These are phyloP conservation scores for Cnemophilus loriae DNA, from an alignment of 2,113 vertebrate genomes.

Conservation along the genomic window DNA sequence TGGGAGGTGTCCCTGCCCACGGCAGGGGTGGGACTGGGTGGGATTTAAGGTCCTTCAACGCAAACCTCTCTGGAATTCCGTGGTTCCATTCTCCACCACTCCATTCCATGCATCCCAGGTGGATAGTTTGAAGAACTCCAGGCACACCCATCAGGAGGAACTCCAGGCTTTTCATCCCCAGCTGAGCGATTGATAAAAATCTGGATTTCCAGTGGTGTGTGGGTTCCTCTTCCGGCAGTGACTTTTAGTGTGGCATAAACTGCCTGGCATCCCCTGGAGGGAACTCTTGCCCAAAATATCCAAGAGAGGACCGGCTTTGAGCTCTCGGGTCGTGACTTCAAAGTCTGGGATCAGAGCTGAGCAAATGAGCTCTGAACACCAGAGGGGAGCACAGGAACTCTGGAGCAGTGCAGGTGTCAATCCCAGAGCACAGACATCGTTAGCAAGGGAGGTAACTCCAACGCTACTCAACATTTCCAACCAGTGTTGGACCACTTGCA, in stretches of 20 bases:
- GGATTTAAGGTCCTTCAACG: background rate
- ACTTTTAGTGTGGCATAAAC: background rate
- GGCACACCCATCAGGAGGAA: background rate
- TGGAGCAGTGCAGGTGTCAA: background rate
- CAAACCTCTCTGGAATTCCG: background rate
- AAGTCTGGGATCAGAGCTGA: no score
- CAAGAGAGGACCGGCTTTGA: background rate
- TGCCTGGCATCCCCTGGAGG: background rate
- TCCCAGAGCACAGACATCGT: background rate
- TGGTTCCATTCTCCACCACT: accelerated
- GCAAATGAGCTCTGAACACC: background rate
- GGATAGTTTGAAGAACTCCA: background rate
- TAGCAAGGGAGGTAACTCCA: background rate
- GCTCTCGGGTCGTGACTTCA: background rate
- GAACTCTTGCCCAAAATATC: background rate
- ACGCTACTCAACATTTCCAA: background rate
- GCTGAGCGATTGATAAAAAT: background rate
- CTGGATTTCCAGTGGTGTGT: background rate
- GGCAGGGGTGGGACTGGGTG: background rate
- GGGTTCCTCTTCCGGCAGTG: background rate
- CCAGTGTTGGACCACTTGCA: accelerated
- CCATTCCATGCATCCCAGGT: background rate
- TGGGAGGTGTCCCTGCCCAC: background rate
- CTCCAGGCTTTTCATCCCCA: background rate
- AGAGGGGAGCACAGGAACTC: background rate